phyloP scores from a whole-genome alignment of 2,113 vertebrate species.

The Muntiacus reevesi region DNA sequence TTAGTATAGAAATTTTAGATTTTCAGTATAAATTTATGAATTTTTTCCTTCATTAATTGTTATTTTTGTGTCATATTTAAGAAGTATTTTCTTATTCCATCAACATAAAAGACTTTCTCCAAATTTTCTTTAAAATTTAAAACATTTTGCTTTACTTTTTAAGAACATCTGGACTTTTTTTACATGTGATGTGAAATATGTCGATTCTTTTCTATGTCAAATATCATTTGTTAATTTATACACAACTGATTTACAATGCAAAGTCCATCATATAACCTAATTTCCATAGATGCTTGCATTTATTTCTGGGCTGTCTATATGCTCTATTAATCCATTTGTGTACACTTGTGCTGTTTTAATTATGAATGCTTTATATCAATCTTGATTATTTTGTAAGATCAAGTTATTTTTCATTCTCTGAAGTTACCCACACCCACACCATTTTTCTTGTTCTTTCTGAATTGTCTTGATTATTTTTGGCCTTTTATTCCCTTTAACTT shows the following conservation, averaged over 20 bases:
- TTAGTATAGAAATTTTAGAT: background rate
- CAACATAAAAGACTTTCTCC: background rate
- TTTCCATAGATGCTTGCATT: background rate
- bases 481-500: background rate
- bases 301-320: background rate
- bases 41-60: background rate
- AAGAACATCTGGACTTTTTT: conserved; percentile 27
- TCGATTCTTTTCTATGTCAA: background rate
- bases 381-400: background rate
- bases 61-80: background rate
- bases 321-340: background rate
- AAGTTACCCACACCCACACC: background rate
- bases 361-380: background rate
- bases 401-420: background rate
- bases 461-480: conserved; percentile 8
- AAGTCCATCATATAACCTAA: background rate
- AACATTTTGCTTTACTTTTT: background rate
- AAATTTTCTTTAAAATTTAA: conserved; percentile 8
- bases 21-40: background rate
- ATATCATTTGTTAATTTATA: background rate
- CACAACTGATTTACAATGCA: background rate
- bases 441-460: background rate
- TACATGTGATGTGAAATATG: background rate
- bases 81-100: background rate
- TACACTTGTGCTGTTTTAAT: background rate